Evolutionary conservation across 2,888 invertebrate genomes (phyloP), one percentile per base, ranked within the genome.

Genomic region (Polymixis lichenea): DNA sequence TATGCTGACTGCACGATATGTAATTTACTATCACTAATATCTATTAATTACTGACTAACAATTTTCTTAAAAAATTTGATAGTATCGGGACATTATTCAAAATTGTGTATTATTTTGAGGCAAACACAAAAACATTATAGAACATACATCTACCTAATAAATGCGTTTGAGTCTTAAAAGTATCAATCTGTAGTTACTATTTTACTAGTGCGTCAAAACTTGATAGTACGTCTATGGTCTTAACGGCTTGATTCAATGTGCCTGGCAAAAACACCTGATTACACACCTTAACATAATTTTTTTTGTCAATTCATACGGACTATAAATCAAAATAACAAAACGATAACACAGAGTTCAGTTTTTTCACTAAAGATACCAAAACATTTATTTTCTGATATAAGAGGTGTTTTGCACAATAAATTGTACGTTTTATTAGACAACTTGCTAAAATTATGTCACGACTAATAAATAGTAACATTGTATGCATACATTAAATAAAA

Each of bases 131-230:
- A 46, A 46, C 7, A 25, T 11, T 19, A 70, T 5, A 25, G n/a
- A 49, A 80, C 38, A 56, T 46, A 77, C 25, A 70, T 58, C 28
- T 70, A 62, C 25, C 9, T 69, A 69, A 75, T 82, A 84, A 80
- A 82, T 82, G 82, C 80, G 46, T 69, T 79, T 68, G 19, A 80
- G 43, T 66, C 65, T 82, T 72, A 69, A 76, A 65, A 67, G 15
- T 65, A 62, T 25, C 22, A 28, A 51, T 28, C 17, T 43, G 43
- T 28, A 43, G 19, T 53, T 61, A 13, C 11, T 38, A 53, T 22
- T n/a, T 77, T 13, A 60, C 22, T 32, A 68, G 22, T 46, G 28
- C 17, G 13, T 46, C 28, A 19, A 11, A 25, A 64, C 43, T 28
- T 15, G 28, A n/a, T 38, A 9, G 17, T n/a, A 43, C 9, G 53